A percentile compares a stretch with the other conserved stretches of the same genome.
Evolutionary conservation across 2,797 vertebrate genomes (phyloP).

Genomic region (Myripristis murdjan): DNA sequence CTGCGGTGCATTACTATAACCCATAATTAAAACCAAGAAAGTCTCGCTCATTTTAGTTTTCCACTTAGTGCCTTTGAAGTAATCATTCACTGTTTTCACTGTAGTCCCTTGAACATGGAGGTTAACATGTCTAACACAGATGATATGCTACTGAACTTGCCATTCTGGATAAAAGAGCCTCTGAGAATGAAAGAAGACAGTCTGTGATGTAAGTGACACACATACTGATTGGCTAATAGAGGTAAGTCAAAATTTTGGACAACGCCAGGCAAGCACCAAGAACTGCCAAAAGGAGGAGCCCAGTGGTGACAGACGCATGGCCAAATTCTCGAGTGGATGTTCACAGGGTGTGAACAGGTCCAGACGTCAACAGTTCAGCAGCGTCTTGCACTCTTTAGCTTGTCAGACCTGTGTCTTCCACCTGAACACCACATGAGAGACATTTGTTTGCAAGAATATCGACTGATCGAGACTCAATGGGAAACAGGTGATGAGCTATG

Average conservation of each 20-base stretch:
- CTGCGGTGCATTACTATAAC: not conserved
- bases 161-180: not conserved
- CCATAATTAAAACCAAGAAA: not conserved
- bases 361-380: not conserved
- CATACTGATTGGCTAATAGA: not conserved
- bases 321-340: not conserved
- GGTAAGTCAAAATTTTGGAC: not conserved
- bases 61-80: no score
- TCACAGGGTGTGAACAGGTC: not conserved
- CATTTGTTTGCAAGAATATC: not conserved
- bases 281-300: slow-evolving; percentile 48
- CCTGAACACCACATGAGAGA: not conserved
- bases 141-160: slow-evolving; percentile 12
- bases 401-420: not conserved
- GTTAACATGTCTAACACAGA: not conserved
- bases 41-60: not conserved
- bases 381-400: not conserved
- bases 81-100: no score
- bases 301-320: not conserved
- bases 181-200: not conserved
- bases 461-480: not conserved
- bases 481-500: not conserved
- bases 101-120: not conserved
- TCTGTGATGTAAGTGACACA: not conserved
- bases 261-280: not conserved